Evolutionary conservation across 2,888 invertebrate genomes (phyloP).

Genomic region (Caenorhabditis panamensis): DNA sequence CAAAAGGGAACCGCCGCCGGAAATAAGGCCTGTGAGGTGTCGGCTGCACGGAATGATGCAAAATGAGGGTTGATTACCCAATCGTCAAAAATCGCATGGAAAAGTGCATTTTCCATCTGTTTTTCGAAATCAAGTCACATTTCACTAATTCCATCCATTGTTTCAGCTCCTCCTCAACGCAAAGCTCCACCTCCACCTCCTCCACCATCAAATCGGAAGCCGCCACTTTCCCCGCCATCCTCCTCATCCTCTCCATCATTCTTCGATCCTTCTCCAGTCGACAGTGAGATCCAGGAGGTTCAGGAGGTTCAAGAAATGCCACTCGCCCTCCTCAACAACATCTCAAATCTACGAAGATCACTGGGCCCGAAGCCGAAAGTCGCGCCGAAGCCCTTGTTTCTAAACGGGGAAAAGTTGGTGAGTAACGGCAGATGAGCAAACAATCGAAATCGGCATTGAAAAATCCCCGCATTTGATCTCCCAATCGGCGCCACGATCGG

Average conservation of each 20-base stretch:
- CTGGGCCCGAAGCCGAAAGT: constrained; percentile 51
- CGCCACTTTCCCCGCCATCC: constrained; percentile 9
- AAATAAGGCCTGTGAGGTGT: too few relatives aligned
- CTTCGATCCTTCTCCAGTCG: not conserved
- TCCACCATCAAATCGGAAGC: constrained; percentile 48
- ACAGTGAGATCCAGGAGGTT: not conserved
- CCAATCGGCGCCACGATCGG: too few relatives aligned
- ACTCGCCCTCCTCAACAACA: not conserved
- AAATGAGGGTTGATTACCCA: too few relatives aligned
- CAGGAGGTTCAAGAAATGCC: too few relatives aligned
- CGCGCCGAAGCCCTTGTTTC: constrained; percentile 54
- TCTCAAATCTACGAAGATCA: constrained; percentile 5
- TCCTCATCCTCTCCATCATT: constrained; percentile 21
- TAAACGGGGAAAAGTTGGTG: constrained; percentile 38
- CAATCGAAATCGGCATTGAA: constrained; percentile 21
- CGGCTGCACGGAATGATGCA: too few relatives aligned
- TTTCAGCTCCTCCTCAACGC: constrained; percentile 34
- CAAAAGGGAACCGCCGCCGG: too few relatives aligned
- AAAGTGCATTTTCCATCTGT: too few relatives aligned
- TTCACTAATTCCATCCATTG: too few relatives aligned
- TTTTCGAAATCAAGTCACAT: too few relatives aligned
- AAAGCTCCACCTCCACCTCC: constrained; percentile 35
- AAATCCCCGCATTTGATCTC: too few relatives aligned
- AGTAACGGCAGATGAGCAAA: constrained; percentile 44
- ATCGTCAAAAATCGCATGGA: too few relatives aligned